Conservation (phyloP, 2,888 invertebrate genomes). For the Ormyrus rosae region DNA sequence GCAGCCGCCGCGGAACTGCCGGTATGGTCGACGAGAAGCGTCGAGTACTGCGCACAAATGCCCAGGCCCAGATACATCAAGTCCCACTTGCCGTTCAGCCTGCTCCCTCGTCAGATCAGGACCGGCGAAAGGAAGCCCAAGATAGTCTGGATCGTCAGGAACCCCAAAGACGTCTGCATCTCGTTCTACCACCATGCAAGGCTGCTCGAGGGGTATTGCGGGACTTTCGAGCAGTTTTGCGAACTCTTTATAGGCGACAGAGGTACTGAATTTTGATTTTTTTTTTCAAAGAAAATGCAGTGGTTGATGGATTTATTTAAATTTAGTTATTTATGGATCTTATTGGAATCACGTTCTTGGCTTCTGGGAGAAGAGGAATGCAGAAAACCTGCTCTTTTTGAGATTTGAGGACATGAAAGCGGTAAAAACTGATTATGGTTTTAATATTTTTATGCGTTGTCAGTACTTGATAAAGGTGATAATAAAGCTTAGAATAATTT, state of each 20-base stretch:
- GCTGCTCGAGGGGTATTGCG: slow-evolving; percentile 78
- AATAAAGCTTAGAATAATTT: neutral
- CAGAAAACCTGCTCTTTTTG: slow-evolving; percentile 63
- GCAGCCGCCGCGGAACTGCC: neutral
- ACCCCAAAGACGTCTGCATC: slow-evolving; percentile 84
- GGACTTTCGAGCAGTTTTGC: slow-evolving; percentile 79
- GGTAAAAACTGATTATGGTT: no score
- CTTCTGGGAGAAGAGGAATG: slow-evolving; percentile 62
- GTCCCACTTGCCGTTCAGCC: slow-evolving; percentile 80
- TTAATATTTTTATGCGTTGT: no score
- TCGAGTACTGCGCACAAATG: slow-evolving; percentile 71
- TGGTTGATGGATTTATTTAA: neutral
- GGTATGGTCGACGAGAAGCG: slow-evolving; percentile 61
- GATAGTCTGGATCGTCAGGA: slow-evolving; percentile 84
- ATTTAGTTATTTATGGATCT: slow-evolving; percentile 62
- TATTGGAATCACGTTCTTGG: slow-evolving; percentile 66
- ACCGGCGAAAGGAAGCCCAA: slow-evolving; percentile 73
- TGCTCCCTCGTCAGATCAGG: slow-evolving; percentile 78
- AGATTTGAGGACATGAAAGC: slow-evolving; percentile 69
- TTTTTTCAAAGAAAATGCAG: neutral
- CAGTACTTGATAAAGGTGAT: slow-evolving; percentile 55
- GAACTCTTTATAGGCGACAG: slow-evolving; percentile 80
- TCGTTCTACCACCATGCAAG: slow-evolving; percentile 84
- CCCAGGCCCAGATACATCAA: slow-evolving; percentile 80
- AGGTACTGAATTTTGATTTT: slow-evolving; percentile 68